A percentile compares a stretch with the other conserved stretches of the same genome.
Evolutionary conservation across 23 tunicate species (phyloP).

Genomic region (Diplosoma virens): DNA sequence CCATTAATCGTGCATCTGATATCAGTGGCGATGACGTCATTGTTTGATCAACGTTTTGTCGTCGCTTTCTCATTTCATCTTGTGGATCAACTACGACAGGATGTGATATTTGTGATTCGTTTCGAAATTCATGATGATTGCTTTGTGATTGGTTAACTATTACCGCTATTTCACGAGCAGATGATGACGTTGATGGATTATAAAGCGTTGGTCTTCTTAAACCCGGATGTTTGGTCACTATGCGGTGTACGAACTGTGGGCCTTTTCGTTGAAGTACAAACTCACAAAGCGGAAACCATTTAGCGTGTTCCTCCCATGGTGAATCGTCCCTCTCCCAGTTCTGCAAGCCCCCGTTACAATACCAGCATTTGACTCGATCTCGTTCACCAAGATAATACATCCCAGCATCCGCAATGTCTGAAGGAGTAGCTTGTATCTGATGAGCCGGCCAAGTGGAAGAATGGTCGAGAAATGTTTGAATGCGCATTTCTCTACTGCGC

Average conservation of each 20-base stretch:
- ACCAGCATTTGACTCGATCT: no score
- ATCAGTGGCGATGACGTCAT: constrained; percentile 25
- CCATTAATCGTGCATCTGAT: constrained; percentile 51
- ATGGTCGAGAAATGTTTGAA: no score
- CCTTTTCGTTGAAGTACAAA: constrained; percentile 18
- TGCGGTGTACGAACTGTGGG: background rate
- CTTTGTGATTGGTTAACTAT: background rate
- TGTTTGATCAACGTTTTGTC: constrained; percentile 24
- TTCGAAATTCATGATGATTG: background rate
- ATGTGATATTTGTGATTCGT: background rate
- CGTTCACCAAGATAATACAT: no score
- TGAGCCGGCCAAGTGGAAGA: no score
- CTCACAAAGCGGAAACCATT: constrained; percentile 17
- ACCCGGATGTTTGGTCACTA: background rate
- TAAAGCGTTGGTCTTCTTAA: background rate
- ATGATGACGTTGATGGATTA: background rate
- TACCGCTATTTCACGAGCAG: background rate
- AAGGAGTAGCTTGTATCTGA: no score
- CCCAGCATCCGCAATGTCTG: no score
- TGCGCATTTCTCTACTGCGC: background rate
- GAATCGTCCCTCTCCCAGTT: no score
- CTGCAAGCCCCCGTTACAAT: no score
- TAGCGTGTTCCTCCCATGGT: no score
- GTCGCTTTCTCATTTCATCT: constrained; percentile 18
- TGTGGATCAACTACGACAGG: constrained; percentile 34